phyloP scores from a whole-genome alignment of 2,797 vertebrate genomes.

The Helarctos malayanus region DNA sequence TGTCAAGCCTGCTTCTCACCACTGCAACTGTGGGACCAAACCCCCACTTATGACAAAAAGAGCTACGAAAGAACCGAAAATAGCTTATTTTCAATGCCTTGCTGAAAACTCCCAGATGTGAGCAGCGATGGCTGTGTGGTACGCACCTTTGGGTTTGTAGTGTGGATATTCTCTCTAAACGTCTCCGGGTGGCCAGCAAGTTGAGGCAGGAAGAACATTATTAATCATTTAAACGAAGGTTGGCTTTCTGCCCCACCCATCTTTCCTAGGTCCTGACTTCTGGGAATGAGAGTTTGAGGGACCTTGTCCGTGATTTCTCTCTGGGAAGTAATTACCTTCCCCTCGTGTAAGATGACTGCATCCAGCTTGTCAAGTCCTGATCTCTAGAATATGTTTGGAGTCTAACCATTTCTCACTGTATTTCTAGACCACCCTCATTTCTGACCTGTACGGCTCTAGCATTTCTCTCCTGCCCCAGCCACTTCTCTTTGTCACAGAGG shows the following conservation, averaged over 20 bases:
- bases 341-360: background rate
- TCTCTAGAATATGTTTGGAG: background rate
- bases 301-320: background rate
- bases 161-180: background rate
- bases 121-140: background rate
- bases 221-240: background rate
- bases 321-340: background rate
- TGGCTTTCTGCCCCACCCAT: background rate
- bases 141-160: background rate
- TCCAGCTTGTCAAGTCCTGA: background rate
- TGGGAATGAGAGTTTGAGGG: background rate
- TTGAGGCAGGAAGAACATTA: background rate
- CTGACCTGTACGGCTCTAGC: background rate
- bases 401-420: background rate
- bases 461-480: background rate
- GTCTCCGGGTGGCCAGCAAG: background rate
- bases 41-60: background rate
- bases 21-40: background rate
- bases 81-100: conserved; percentile 25
- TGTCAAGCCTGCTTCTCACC: background rate
- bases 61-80: background rate
- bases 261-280: background rate
- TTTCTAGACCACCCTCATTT: background rate
- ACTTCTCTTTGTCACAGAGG: background rate
- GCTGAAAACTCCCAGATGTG: conserved; percentile 57